Conservation (phyloP, 2,797 vertebrate species). For the Emydoidea blandingii region DNA sequence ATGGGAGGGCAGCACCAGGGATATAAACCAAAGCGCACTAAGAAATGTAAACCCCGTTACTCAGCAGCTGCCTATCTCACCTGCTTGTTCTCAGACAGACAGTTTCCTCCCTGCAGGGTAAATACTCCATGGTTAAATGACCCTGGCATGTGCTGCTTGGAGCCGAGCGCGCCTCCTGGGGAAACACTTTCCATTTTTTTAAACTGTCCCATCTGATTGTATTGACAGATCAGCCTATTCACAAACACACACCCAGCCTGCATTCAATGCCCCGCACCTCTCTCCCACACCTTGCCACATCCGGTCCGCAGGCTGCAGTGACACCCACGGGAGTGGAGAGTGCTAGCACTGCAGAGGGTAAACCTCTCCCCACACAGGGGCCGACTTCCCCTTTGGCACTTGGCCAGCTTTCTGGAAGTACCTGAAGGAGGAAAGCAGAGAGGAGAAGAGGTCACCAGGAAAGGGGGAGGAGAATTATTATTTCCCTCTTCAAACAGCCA, state of each 20-base stretch:
- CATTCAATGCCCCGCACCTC: not conserved
- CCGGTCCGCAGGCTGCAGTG: not conserved
- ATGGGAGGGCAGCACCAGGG: fast-evolving
- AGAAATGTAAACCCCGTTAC: not conserved
- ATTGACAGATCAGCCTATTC: fast-evolving
- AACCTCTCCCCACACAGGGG: not conserved
- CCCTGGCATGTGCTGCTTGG: fast-evolving
- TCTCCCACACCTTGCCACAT: not conserved
- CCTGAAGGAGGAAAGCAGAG: not conserved
- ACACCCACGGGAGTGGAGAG: not conserved
- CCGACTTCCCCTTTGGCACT: not conserved
- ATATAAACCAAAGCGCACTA: not conserved
- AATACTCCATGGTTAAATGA: not conserved
- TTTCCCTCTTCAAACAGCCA: not conserved
- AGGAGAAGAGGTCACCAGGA: not conserved
- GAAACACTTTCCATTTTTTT: not conserved
- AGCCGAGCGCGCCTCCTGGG: not conserved
- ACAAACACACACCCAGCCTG: not conserved
- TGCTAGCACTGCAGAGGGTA: not conserved
- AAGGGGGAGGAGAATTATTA: not conserved
- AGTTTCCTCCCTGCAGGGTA: not conserved
- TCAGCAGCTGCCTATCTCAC: not conserved
- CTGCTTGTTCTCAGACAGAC: not conserved
- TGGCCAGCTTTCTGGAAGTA: not conserved
- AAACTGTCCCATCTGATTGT: not conserved